phyloP scores from a whole-genome alignment of 2,888 invertebrate genomes.

The Drosophila niveifrons region DNA sequence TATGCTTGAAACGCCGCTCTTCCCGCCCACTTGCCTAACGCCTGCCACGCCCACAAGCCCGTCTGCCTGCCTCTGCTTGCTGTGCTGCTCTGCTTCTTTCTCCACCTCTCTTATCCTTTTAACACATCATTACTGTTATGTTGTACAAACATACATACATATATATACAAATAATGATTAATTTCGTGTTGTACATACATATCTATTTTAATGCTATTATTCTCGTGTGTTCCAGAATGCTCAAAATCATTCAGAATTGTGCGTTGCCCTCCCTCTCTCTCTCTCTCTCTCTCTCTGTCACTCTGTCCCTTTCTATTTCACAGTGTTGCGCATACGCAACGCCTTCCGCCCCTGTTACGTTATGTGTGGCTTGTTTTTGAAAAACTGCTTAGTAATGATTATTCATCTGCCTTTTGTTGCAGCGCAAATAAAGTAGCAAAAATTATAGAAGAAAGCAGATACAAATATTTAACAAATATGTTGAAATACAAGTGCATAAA shows the following conservation, averaged over 20 bases:
- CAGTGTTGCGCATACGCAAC: conserved; percentile 4
- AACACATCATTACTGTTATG: conserved; percentile 4
- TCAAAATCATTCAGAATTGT: conserved; percentile 5
- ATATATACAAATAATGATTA: neutral
- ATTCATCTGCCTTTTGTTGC: conserved; percentile 5
- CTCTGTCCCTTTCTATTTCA: conserved; percentile 3
- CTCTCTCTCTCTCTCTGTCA: neutral
- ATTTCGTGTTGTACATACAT: neutral
- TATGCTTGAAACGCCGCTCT: conserved; percentile 33
- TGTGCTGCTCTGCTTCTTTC: conserved; percentile 12
- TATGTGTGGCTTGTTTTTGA: neutral
- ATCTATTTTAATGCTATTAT: neutral
- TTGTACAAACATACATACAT: conserved; percentile 19
- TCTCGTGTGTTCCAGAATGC: neutral
- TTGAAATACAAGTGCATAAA: conserved; percentile 28
- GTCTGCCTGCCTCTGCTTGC: conserved; percentile 17
- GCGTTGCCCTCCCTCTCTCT: neutral
- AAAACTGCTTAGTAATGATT: conserved; percentile 12
- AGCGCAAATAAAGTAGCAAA: conserved; percentile 7
- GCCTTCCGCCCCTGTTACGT: neutral
- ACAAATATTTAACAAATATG: conserved; percentile 27
- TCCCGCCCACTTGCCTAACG: conserved; percentile 1
- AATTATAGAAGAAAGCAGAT: neutral
- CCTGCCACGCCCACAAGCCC: conserved; percentile 10
- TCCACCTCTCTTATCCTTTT: conserved; percentile 11